Evolutionary conservation across 2,888 invertebrate genomes (phyloP), one percentile per base, ranked within the genome.

Genomic region (Polia nebulosa): DNA sequence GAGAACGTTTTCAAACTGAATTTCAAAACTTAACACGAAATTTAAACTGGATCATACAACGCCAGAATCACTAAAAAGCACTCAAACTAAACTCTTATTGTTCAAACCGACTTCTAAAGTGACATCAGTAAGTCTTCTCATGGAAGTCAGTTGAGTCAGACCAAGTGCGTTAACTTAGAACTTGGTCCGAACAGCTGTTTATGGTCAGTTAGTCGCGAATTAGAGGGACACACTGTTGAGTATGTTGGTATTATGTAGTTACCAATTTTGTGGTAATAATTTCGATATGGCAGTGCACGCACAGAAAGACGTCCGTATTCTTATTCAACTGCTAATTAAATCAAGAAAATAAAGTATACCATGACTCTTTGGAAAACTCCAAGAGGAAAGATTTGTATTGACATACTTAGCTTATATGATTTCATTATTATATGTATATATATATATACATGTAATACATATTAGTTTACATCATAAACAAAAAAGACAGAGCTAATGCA

Each of bases 151-250:
- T 71, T 77, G 20, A 73, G 67, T 78, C 72, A 57, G 60, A 51
- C n/a, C n/a, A 80, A 75, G 56, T 70, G 66, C 61, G 75, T 73
- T 70, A 68, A 34, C 56, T 57, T 60, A 25, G 51, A 52, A 49
- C 56, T 65, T 41, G 15, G 53, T 57, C 17, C 72, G 56, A 61
- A 67, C 41, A 67, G 27, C 59, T 69, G 57, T 63, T 36, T 39
- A 47, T 25, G 66, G 41, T 51, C 41, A 49, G 62, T 69, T 72
- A 72, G 71, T 70, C 71, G 80, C 63, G 45, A 52, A 32, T 44
- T 2, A 52, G 71, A 72, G 65, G 70, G 62, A 34, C 65, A 58
- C 9, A 25, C 3, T n/a, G 49, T 67, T 73, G 77, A 68, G 41
- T 65, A 61, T 68, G 20, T 61, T 32, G 39, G 45, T 66, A 66